These are phyloP conservation scores for Drosophila busckii DNA, from an alignment of 1,140 invertebrate genomes.

Conservation along the genomic window DNA sequence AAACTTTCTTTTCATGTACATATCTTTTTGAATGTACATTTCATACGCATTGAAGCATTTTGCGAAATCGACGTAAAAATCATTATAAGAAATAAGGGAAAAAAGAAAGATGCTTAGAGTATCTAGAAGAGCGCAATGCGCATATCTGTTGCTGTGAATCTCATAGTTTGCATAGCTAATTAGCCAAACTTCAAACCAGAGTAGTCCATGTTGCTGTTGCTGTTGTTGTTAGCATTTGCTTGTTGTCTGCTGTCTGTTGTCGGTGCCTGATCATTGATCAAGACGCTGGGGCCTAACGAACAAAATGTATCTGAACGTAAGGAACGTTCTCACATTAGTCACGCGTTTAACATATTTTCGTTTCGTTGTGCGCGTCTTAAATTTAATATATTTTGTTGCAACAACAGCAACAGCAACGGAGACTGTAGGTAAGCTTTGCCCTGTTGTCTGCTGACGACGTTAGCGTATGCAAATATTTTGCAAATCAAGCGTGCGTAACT, in stretches of 20 bases:
- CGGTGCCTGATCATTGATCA: slow-evolving; percentile 65
- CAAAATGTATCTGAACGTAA: slow-evolving; percentile 62
- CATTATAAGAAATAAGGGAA: slow-evolving; percentile 1
- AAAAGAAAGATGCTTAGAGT: not conserved
- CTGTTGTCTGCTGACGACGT: slow-evolving; percentile 3
- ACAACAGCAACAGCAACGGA: slow-evolving; percentile 2
- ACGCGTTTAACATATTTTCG: slow-evolving; percentile 76
- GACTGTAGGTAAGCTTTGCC: not conserved
- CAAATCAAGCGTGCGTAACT: slow-evolving; percentile 71
- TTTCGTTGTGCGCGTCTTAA: slow-evolving; percentile 63
- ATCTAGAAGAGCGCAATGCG: slow-evolving; percentile 26
- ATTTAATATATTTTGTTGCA: slow-evolving; percentile 68
- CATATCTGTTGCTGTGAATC: slow-evolving; percentile 66
- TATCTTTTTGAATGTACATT: slow-evolving; percentile 9
- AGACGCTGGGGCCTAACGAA: slow-evolving; percentile 51
- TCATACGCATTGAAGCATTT: slow-evolving; percentile 68
- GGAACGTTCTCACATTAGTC: slow-evolving; percentile 75
- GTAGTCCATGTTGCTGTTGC: slow-evolving; percentile 12
- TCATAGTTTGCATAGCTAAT: slow-evolving; percentile 76
- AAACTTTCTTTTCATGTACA: slow-evolving; percentile 65
- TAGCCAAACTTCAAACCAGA: slow-evolving; percentile 36
- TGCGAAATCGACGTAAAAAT: slow-evolving; percentile 45
- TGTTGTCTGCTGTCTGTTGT: slow-evolving; percentile 35
- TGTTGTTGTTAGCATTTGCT: slow-evolving; percentile 3
- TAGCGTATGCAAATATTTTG: slow-evolving; percentile 68